Evolutionary conservation across 1,140 invertebrate species (phyloP).

Genomic region (Hyles euphorbiae): DNA sequence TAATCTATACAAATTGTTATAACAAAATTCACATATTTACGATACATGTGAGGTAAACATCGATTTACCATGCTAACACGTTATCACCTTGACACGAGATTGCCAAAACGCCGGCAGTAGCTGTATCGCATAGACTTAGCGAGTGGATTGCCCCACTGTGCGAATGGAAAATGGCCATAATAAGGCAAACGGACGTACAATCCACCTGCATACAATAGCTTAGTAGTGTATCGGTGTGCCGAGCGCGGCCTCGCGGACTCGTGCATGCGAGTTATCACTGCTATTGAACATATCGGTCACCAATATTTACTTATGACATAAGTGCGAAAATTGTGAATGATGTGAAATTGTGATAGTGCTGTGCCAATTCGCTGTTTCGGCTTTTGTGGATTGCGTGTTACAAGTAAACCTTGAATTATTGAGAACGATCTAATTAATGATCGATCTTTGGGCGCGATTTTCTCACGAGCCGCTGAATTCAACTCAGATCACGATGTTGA

Average conservation of each 20-base stretch:
- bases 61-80: conserved; percentile 34
- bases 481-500: conserved; percentile 13
- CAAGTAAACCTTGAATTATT: conserved; percentile 33
- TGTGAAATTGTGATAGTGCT: conserved; percentile 12
- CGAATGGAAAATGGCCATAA: conserved; percentile 69
- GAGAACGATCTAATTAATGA: conserved; percentile 39
- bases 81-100: conserved; percentile 41
- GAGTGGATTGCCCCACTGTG: conserved; percentile 55
- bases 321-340: conserved; percentile 2
- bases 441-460: conserved; percentile 28
- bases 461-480: conserved; percentile 25
- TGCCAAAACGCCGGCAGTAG: conserved; percentile 17
- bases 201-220: conserved; percentile 70
- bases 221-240: conserved; percentile 58
- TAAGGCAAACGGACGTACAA: conserved; percentile 63
- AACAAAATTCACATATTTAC: no score
- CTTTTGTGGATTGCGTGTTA: neutral
- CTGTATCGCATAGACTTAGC: conserved; percentile 15
- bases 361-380: conserved; percentile 1
- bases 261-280: conserved; percentile 26
- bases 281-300: conserved; percentile 16
- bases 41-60: conserved; percentile 17
- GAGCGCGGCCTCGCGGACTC: conserved; percentile 47
- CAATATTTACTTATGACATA: conserved; percentile 14
- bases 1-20: conserved; percentile 3